Evolutionary conservation across 2,113 vertebrate species (phyloP), one percentile per base, ranked within the genome.

Genomic region (Pseudolaguvia tuberculata): DNA sequence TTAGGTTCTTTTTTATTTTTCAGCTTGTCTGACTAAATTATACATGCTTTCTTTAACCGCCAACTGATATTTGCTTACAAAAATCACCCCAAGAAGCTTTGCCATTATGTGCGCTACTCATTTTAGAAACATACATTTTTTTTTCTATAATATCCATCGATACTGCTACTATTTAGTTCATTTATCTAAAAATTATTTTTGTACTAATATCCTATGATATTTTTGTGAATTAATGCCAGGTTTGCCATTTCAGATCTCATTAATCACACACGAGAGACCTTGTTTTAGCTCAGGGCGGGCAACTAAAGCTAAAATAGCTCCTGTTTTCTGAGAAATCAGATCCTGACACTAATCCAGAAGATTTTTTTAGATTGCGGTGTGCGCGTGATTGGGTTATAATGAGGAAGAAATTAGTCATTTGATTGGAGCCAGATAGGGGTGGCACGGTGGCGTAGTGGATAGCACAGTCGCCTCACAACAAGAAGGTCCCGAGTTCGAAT

Each of bases 271-370:
- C 25, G 47, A 57, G 23, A 11, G 20, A 31, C 35, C 50, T 27
- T 47, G 55, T 77, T 80, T 77, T 58, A 74, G 75, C 61, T 67
- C 56, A 53, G 50, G 57, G 66, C 50, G 68, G 31, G 11, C 15
- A 77, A 71, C 57, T 55, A 42, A 42, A 42, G 75, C 67, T 70
- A 71, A 77, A 62, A 70, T 63, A 77, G 67, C 57, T n/a, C 1
- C 35, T 9, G 18, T 77, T 73, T 77, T 72, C 56, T 23, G 21
- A 42, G 62, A 55, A 73, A 50, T 47, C 12, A 27, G 70, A 71
- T 67, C 39, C 56, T 69, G 62, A 50, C 47, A 20, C 25, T 50
- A 68, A 72, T 70, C 20, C n/a, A 14, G 18, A 21, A 58, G 42
- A 18, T 27, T 42, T 45, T 61, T 75, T 35, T 73, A 56, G 63